Evolutionary conservation across 1,140 invertebrate species (phyloP).

Genomic region (Nylanderia fulva): DNA sequence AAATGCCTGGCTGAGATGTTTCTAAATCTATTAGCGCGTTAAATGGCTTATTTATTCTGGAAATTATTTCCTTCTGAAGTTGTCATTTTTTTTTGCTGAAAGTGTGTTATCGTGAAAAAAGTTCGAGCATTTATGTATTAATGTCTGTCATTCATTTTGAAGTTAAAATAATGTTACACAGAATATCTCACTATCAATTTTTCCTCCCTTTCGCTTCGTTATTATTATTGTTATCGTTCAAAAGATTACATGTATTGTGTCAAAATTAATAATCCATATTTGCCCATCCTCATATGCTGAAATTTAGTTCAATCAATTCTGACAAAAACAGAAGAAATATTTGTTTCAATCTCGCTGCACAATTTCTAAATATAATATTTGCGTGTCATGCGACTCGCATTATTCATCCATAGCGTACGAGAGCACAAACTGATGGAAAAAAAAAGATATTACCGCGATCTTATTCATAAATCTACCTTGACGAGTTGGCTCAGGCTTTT

Average conservation of each 20-base stretch:
- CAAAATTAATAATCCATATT: background rate
- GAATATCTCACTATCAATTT: background rate
- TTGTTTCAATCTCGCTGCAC: background rate
- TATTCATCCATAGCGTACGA: background rate
- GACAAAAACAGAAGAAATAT: background rate
- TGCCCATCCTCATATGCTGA: too few relatives aligned
- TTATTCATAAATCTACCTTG: background rate
- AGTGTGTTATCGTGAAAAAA: background rate
- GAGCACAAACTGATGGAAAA: background rate
- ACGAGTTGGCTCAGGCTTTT: background rate
- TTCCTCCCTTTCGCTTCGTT: background rate
- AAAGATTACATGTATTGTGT: background rate
- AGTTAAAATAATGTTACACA: background rate
- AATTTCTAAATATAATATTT: constrained; percentile 43
- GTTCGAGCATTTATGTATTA: constrained; percentile 9
- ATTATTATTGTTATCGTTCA: background rate
- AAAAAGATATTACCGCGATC: constrained; percentile 13
- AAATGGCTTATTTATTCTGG: background rate
- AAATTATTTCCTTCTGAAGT: background rate
- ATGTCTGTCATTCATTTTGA: background rate
- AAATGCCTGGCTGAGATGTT: background rate
- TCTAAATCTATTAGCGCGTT: background rate
- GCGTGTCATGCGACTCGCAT: background rate
- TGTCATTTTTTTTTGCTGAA: background rate
- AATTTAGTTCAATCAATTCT: background rate